Evolutionary conservation across 2,888 invertebrate species (phyloP), one percentile per base, ranked within the genome.

Genomic region (Ectropis crepuscularia): DNA sequence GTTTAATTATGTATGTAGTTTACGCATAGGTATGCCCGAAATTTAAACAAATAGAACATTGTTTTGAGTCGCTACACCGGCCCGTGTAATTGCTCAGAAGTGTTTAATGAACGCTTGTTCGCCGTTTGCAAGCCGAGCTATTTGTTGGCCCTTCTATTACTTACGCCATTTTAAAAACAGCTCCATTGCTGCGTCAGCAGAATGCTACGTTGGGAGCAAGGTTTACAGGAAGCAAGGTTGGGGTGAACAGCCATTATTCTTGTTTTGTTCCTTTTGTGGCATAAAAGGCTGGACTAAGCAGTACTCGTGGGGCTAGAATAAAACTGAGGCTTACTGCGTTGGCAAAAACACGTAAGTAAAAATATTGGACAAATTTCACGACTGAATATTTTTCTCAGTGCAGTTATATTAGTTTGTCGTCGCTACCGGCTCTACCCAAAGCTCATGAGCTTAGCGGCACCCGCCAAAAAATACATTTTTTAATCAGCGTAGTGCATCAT

Each of bases 31-130:
- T 74, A 69, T 73, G 76, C 68, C 58, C 67, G 69, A 67, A 68
- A 71, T 75, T 75, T 78, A 77, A 81, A 83, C 82, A 81, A 85
- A 84, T 80, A 80, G 80, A 64, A 64, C 70, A 63, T 80, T 86
- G 83, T 83, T 83, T 80, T 76, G 77, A 80, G 73, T n/a, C 80
- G 75, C 68, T 76, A 71, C 73, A 71, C 77, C 72, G 78, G 74
- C 79, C 71, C 75, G 75, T 76, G 79, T 79, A 86, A 87, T 87
- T 86, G 86, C 78, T 78, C 81, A 83, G 79, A 86, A 87, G 86
- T 85, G 84, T 85, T 86, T 86, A 88, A 87, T 85, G 84, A 87
- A 84, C 80, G 82, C 80, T 83, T 83, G 83, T 84, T 83, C 81
- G 65, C 74, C 81, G 78, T 83, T 83, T 85, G 80, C 79, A 63